phyloP scores from a whole-genome alignment of 1,140 invertebrate species.

The Drosophila santomea region DNA sequence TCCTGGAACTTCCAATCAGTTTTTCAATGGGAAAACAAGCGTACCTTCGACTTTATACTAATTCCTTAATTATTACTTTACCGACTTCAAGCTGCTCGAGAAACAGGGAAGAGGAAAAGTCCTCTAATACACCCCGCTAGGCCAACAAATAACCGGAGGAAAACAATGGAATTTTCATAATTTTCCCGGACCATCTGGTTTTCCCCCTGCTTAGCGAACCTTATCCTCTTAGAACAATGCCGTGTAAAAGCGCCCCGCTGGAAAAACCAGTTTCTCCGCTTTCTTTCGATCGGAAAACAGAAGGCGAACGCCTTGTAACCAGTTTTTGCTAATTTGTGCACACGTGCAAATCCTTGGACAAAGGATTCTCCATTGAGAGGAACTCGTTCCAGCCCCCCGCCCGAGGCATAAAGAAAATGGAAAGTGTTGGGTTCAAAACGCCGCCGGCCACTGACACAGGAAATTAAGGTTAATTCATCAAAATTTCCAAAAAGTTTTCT shows the following conservation, averaged over 20 bases:
- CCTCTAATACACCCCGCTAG: conserved; percentile 30
- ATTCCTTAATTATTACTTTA: conserved; percentile 58
- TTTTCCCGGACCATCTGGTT: conserved; percentile 62
- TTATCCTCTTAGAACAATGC: conserved; percentile 61
- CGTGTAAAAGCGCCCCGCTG: conserved; percentile 56
- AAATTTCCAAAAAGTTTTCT: conserved; percentile 26
- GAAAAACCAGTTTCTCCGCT: conserved; percentile 53
- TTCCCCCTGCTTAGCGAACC: conserved; percentile 7
- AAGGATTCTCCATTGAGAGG: conserved; percentile 35
- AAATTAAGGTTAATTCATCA: conserved; percentile 79
- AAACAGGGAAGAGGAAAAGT: conserved; percentile 3
- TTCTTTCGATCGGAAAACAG: conserved; percentile 56
- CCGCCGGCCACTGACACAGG: conserved; percentile 66
- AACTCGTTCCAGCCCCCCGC: conserved; percentile 40
- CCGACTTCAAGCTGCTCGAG: conserved; percentile 46
- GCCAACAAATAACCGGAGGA: conserved; percentile 31
- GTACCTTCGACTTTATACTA: conserved; percentile 31
- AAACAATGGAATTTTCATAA: conserved; percentile 74
- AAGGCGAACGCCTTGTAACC: conserved; percentile 52
- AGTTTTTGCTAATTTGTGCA: conserved; percentile 77
- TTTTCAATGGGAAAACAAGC: not conserved
- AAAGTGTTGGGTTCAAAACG: conserved; percentile 65
- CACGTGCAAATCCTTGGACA: conserved; percentile 73
- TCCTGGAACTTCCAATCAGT: conserved; percentile 34
- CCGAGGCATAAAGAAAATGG: conserved; percentile 15